phyloP scores from a whole-genome alignment of 1,140 invertebrate species.

The Sinella curviseta region DNA sequence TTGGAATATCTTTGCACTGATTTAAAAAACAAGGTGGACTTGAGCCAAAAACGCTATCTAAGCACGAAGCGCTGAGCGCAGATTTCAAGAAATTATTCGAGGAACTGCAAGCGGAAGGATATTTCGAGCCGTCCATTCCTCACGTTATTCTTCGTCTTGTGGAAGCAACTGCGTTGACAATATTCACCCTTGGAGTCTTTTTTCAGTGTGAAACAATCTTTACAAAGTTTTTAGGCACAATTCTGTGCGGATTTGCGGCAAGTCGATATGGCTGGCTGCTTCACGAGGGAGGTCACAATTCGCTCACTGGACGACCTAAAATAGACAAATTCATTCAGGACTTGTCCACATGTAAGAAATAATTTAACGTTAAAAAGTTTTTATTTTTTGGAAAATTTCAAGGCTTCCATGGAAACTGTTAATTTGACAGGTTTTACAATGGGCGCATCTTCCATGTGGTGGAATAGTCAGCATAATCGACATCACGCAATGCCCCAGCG shows the following conservation, averaged over 20 bases:
- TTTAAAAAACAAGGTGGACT: no score
- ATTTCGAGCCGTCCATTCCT: neutral
- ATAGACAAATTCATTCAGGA: neutral
- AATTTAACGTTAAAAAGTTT: no score
- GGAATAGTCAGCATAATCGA: constrained; percentile 20
- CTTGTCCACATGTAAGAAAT: neutral
- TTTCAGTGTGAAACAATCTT: no score
- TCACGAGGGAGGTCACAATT: no score
- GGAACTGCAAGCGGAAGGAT: neutral
- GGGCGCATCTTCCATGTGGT: neutral
- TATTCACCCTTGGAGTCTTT: no score
- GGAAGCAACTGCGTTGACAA: neutral
- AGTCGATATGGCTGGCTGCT: neutral
- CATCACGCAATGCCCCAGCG: constrained; percentile 17
- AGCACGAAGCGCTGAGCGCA: neutral
- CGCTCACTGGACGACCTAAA: neutral
- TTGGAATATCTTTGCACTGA: no score
- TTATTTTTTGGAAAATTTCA: neutral
- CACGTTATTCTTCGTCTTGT: neutral
- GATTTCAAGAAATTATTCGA: neutral
- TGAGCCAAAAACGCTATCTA: no score
- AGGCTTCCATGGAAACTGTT: neutral
- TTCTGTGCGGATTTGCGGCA: neutral
- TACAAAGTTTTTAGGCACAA: neutral
- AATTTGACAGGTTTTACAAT: neutral